A percentile compares a stretch with the other conserved stretches of the same genome.
These are phyloP conservation scores for Scalopus aquaticus DNA, from an alignment of 2,113 vertebrate genomes.

Conservation along the genomic window DNA sequence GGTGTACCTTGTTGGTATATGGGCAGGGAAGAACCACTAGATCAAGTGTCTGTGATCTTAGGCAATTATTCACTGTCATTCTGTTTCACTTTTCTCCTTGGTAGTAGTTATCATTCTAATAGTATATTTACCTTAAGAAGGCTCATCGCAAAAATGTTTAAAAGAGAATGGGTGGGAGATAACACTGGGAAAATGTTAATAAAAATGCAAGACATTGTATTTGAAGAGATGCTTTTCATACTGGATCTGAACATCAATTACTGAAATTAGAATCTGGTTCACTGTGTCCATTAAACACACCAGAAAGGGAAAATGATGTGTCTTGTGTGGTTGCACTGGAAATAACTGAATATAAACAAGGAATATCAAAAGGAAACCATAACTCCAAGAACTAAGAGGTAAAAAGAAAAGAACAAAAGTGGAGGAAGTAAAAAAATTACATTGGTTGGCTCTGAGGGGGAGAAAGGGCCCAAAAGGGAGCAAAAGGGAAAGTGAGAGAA, in stretches of 20 bases:
- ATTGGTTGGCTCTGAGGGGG: too few species aligned
- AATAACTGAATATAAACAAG: not conserved
- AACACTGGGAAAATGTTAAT: not conserved
- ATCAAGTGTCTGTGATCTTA: not conserved
- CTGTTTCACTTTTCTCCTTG: not conserved
- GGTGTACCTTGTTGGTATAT: too few species aligned
- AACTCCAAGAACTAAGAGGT: not conserved
- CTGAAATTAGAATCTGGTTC: not conserved
- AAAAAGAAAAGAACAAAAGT: not conserved
- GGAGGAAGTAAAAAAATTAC: not conserved
- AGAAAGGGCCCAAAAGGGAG: fast-evolving
- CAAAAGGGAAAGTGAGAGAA: not conserved
- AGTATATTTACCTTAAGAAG: not conserved
- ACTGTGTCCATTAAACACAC: not conserved
- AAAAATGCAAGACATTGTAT: not conserved
- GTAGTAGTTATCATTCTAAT: not conserved
- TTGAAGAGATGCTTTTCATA: not conserved
- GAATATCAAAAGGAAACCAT: not conserved
- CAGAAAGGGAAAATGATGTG: not conserved
- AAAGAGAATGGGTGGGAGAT: not conserved
- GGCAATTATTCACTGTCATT: not conserved
- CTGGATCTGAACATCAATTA: not conserved
- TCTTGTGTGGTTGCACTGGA: not conserved
- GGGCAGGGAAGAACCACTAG: not conserved
- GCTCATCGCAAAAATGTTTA: not conserved